phyloP scores from a whole-genome alignment of 2,888 invertebrate genomes.

The Aphidius colemani region DNA sequence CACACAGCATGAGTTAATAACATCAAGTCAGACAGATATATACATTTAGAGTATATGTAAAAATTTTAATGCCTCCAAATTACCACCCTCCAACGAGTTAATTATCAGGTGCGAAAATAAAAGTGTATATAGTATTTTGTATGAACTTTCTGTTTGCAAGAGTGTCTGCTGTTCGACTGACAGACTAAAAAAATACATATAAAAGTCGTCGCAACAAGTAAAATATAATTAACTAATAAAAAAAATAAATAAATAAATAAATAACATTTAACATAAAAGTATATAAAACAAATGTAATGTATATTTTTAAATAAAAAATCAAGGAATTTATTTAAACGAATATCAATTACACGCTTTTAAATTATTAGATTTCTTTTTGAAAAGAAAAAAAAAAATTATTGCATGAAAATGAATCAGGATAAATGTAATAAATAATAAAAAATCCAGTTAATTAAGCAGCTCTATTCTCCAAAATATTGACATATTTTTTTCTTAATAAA shows the following conservation, averaged over 20 bases:
- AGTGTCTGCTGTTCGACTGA: not conserved
- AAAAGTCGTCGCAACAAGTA: not conserved
- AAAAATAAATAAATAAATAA: not conserved
- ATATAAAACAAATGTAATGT: no score
- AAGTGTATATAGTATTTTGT: not conserved
- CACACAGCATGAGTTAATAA: no score
- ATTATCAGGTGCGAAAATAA: slow-evolving; percentile 21
- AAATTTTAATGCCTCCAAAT: slow-evolving; percentile 20
- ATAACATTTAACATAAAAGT: not conserved
- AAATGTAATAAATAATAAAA: no score
- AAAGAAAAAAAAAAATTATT: not conserved
- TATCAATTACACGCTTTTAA: slow-evolving; percentile 21
- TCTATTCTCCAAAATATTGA: no score
- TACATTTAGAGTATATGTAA: no score
- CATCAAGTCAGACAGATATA: no score
- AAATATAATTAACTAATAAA: not conserved
- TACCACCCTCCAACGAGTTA: slow-evolving; percentile 16
- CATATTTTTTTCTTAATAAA: no score
- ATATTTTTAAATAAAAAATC: no score
- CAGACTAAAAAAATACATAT: not conserved
- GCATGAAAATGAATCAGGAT: not conserved
- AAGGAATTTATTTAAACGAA: slow-evolving; percentile 17
- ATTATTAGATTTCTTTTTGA: not conserved
- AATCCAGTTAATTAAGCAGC: no score
- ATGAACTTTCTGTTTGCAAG: not conserved